Evolutionary conservation across 37 sponge, comb jelly and placozoan genomes (phyloP).

Genomic region (Mnemiopsis leidyi): DNA sequence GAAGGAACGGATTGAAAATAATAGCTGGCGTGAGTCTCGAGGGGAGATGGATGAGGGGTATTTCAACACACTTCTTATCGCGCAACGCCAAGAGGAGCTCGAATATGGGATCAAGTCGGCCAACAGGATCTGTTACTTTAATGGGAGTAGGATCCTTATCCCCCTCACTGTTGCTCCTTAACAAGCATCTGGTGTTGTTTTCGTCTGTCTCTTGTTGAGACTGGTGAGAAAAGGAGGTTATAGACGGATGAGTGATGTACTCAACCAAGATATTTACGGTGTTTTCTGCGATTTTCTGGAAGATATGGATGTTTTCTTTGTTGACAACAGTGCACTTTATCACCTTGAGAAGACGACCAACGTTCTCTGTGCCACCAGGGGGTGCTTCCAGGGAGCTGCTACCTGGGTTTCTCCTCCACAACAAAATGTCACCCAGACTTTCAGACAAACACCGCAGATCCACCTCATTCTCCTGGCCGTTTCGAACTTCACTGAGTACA

Average conservation of each 20-base stretch:
- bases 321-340: background rate
- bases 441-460: background rate
- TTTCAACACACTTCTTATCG: slow-evolving; percentile 8
- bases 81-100: background rate
- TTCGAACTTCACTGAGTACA: background rate
- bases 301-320: background rate
- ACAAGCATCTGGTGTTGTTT: background rate
- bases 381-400: background rate
- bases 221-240: background rate
- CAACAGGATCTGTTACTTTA: too few relatives aligned
- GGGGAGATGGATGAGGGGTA: background rate
- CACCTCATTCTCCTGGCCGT: background rate
- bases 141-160: background rate
- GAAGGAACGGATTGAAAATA: background rate
- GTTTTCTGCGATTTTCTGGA: background rate
- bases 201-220: background rate
- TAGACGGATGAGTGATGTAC: background rate
- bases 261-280: background rate
- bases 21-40: background rate
- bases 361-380: background rate
- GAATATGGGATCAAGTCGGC: background rate
- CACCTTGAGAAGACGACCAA: background rate
- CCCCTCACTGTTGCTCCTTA: background rate
- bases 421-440: background rate
- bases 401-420: background rate